Base-by-base conservation (phyloP, 2,113 vertebrate species). In the Psettodes erumei region DNA sequence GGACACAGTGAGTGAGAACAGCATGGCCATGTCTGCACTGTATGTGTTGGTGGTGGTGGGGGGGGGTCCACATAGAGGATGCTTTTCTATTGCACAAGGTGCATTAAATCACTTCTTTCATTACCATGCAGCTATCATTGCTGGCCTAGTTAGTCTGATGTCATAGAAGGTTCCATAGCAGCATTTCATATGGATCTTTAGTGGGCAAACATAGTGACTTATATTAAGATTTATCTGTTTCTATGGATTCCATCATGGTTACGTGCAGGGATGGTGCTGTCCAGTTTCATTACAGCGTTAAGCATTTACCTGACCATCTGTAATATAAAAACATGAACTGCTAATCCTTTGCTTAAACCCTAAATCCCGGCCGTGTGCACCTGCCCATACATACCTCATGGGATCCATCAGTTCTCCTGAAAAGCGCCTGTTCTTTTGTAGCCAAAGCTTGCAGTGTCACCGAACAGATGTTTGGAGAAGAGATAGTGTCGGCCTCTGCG, bases 391-490 rank as follows among this genome's bases (percentile, higher is more conserved):
- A 5, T n/a, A n/a, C n/a, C 21, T 27, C 6, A 8, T 51, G 35
- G 47, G 21, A 43, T 55, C 56, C 32, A 55, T 38, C 58, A n/a
- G 15, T n/a, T 43, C 33, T 21, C 9, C 25, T 35, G 23, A 72
- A 72, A 54, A 45, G 30, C 58, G 27, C 27, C 59, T 74, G 27
- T 51, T 65, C 58, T 38, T 9, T n/a, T n/a, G n/a, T n/a, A 53
- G 1, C 18, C 30, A 13, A 72, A 35, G 21, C 33, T 42, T 37
- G 16, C 12, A 47, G 10, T 37, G 32, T 38, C 62, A 43, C 5
- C 50, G 27, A 51, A 13, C 50, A 81, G 6, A 38, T 63, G 60
- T 54, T 59, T 53, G 18, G 28, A 43, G 11, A 55, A 33, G 4
- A 21, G 40, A 25, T 8, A 8, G 48, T 28, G 35, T 42, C 27